Conservation (phyloP, 37 sponge, comb jelly and placozoan species). For the Halichondria panicea region DNA sequence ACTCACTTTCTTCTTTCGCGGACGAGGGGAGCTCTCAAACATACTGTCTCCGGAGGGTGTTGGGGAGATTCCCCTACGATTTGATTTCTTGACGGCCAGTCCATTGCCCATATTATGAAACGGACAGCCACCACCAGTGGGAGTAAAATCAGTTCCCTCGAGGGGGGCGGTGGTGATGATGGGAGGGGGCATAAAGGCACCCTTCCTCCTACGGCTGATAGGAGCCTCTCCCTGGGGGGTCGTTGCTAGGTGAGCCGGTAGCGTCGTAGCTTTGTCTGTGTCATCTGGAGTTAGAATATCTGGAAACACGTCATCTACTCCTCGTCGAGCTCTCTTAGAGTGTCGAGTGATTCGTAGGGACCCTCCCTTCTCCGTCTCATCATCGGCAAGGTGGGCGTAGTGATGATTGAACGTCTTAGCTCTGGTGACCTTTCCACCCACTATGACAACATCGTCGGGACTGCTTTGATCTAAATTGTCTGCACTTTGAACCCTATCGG, state of each 20-base stretch:
- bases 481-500: neutral
- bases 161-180: constrained; percentile 5
- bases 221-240: neutral
- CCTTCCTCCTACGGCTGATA: constrained; percentile 9
- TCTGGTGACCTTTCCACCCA: constrained; percentile 3
- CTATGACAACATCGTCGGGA: too few relatives aligned
- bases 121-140: neutral
- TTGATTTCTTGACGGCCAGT: neutral
- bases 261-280: neutral
- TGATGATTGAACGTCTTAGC: constrained; percentile 23
- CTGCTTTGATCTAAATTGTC: neutral
- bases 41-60: neutral
- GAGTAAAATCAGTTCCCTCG: neutral
- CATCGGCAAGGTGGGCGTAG: constrained; percentile 2
- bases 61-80: constrained; percentile 13
- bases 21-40: constrained; percentile 5
- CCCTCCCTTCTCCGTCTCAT: constrained; percentile 14
- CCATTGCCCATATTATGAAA: neutral
- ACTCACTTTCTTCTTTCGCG: constrained; percentile 52
- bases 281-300: neutral
- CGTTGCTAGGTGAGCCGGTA: neutral
- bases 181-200: constrained; percentile 9
- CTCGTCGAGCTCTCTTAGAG: constrained; percentile 40
- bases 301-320: constrained; percentile 16
- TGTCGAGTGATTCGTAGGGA: constrained; percentile 63